Evolutionary conservation across 2,888 invertebrate species (phyloP), one percentile per base, ranked within the genome.

Genomic region (Xanthorhoe designata): DNA sequence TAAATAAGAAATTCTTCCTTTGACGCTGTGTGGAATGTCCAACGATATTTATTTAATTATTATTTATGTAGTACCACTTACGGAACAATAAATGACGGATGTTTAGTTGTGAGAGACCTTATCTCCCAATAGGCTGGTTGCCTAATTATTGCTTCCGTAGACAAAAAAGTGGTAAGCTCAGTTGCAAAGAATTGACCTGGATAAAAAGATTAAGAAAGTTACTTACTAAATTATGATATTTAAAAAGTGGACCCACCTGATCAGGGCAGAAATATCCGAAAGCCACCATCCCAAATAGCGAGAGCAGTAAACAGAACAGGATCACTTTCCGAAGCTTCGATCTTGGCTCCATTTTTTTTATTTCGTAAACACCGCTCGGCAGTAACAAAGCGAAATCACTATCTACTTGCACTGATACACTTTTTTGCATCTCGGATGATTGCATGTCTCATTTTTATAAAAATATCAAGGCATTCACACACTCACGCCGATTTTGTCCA

Each of bases 241-340:
- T 13, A 13, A 50, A 2, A n/a, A 57, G 50, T 2, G 54, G 32
- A 73, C 95, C 94, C 82, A 96, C 96, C 94, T 97, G 97, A 88
- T 98, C 97, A 73, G 97, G 97, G 86, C 97, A 98, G 85, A 97
- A 97, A 89, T 97, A 98, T 81, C 98, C 97, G 87, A 98, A 96
- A 81, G 97, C 98, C 78, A 98, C 95, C 89, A 98, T 97, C 75
- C 98, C 97, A 86, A 97, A 96, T 73, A 98, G 94, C 76, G 97
- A 97, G 82, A 98, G 94, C 79, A 96, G 94, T 83, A 97, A 94
- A 92, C 97, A 97, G 90, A 97, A 95, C 82, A 97, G 94, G 83
- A 96, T 96, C 86, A 97, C 95, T 94, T 96, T 96, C 86, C 96
- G 96, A 85, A 97, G 94, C 91, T 95, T 96, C 81, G 96, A 96